Percentiles rank a stretch among this genome's conserved stretches.
Conservation (phyloP, 2,113 vertebrate species). For the Microtus montanus region DNA sequence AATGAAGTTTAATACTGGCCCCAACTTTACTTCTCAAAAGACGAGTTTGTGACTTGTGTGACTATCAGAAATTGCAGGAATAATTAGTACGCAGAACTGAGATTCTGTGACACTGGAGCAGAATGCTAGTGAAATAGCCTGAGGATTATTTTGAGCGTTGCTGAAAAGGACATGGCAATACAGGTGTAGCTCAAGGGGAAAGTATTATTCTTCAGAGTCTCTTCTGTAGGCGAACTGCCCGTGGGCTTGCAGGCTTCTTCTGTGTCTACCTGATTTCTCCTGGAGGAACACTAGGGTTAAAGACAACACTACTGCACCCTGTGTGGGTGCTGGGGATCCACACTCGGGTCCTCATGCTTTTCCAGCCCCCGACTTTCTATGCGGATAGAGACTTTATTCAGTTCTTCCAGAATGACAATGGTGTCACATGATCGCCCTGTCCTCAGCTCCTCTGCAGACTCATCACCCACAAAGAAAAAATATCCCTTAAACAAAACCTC, state of each 20-base stretch:
- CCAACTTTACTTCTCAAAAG: constrained; percentile 40
- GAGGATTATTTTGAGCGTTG: neutral
- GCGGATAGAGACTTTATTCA: too few species aligned
- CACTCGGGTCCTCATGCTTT: too few species aligned
- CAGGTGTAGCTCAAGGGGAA: neutral
- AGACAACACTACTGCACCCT: too few species aligned
- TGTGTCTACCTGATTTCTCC: too few species aligned
- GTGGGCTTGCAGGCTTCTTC: neutral
- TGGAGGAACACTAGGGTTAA: neutral
- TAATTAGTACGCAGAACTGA: neutral
- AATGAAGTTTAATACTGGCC: constrained; percentile 14
- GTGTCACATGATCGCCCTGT: too few species aligned
- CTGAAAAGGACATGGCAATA: neutral
- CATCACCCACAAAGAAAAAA: too few species aligned
- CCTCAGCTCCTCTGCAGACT: too few species aligned
- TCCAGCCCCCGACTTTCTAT: too few species aligned
- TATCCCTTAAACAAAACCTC: too few species aligned
- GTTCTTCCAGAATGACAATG: too few species aligned
- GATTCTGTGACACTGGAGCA: constrained; percentile 30
- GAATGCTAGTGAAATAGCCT: neutral
- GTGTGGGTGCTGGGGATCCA: too few species aligned
- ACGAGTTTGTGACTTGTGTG: neutral
- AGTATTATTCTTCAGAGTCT: neutral
- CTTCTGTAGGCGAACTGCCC: too few species aligned
- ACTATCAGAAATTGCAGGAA: neutral